A percentile compares a stretch with the other conserved stretches of the same genome.
phyloP scores from a whole-genome alignment of 2,888 invertebrate species.

The Muscina levida region DNA sequence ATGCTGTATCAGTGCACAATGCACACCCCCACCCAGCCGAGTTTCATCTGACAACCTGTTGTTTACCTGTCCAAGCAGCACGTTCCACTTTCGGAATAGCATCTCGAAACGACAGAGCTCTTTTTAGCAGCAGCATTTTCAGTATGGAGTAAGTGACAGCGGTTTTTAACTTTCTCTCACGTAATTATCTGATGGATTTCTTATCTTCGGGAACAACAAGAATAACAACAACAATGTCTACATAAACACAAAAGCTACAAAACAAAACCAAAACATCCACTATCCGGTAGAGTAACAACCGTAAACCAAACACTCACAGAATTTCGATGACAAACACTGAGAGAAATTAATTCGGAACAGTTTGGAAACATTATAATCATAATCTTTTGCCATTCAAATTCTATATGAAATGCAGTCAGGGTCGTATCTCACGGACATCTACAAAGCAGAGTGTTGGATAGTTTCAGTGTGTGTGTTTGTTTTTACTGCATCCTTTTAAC shows the following conservation, averaged over 20 bases:
- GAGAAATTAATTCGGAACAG: no score
- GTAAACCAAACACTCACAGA: no score
- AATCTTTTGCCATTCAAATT: no score
- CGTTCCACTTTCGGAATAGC: constrained; percentile 21
- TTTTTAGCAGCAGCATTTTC: constrained; percentile 2
- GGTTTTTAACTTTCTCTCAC: constrained; percentile 64
- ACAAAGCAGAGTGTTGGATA: no score
- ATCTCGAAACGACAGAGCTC: constrained; percentile 26
- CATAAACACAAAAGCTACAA: constrained; percentile 17
- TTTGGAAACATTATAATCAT: no score
- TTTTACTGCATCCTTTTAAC: no score
- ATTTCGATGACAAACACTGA: no score
- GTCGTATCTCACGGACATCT: no score
- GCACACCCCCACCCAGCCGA: constrained; percentile 29
- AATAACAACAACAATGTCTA: constrained; percentile 19
- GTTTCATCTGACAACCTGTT: constrained; percentile 1
- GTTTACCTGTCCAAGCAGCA: constrained; percentile 1
- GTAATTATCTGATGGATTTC: constrained; percentile 62
- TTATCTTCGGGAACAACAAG: constrained; percentile 57
- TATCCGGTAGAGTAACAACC: no score
- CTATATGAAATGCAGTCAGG: no score
- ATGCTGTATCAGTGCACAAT: constrained; percentile 1
- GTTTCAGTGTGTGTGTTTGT: no score
- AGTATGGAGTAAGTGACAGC: constrained; percentile 20
- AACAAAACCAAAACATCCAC: no score